Base-by-base conservation (phyloP, 2,113 vertebrate species). In the Pyxicephalus adspersus region DNA sequence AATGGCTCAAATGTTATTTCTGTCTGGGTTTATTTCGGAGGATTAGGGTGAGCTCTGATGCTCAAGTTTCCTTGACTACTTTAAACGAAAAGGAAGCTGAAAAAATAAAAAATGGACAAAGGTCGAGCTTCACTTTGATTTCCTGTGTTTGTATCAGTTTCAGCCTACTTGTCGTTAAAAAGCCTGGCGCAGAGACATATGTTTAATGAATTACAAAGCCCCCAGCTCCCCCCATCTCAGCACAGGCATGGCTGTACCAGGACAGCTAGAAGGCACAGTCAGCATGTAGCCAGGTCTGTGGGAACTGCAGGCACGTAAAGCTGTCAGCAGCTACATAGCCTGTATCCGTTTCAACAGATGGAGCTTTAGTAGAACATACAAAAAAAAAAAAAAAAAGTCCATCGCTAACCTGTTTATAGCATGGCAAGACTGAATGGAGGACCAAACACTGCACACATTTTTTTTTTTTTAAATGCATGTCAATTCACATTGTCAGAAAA, bases 41-140 rank as follows among this genome's bases (percentile, higher is more conserved):
- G 76, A 78, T 78, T 68, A 68, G 31, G 76, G 34, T 45, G 29
- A 68, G 55, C 76, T 45, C 76, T 23, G 64, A 34, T 25, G 29
- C 75, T 34, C 22, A 34, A 16, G 29, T 58, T 74, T 57, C 71
- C 54, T 31, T 60, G 19, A 31, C 52, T 19, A 29, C 22, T 29
- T 64, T 29, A 29, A 26, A 29, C 7, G 26, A 64, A 29, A 29
- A 4, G 25, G 16, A 64, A 60, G 22, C n/a, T 23, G 57, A 60
- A 60, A 60, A 68, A 50, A 18, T 11, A 68, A 38, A n/a, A 51
- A 28, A 29, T 11, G 9, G 15, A 25, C 57, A 58, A 28, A 20
- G 26, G 25, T 28, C 11, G 29, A 65, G 64, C 11, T 58, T 17
- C 15, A 22, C 38, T 8, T 55, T 17, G 20, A 25, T 25, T 77